Percentiles rank a stretch among this genome's conserved stretches.
Evolutionary conservation across 2,888 invertebrate genomes (phyloP).

Genomic region (Stenoptilia bipunctidactyla): DNA sequence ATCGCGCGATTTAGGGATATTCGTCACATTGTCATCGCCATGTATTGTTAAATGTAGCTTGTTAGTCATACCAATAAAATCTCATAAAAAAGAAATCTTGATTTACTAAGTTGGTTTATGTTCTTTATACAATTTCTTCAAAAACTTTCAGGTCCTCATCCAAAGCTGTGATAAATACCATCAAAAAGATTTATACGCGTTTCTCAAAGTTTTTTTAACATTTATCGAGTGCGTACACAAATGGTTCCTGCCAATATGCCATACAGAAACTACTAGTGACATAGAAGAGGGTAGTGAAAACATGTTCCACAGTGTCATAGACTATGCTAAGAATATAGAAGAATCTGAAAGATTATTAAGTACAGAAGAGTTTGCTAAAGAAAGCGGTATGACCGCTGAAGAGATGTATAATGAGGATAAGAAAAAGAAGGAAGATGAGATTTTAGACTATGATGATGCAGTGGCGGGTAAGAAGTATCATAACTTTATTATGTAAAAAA

Average conservation of each 20-base stretch:
- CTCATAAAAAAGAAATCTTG: too few species aligned
- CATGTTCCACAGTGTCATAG: constrained; percentile 40
- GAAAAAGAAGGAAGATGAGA: constrained; percentile 37
- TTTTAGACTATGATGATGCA: constrained; percentile 41
- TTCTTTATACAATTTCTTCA: too few species aligned
- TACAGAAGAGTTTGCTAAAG: constrained; percentile 37
- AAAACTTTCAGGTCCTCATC: constrained; percentile 57
- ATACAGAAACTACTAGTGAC: constrained; percentile 1
- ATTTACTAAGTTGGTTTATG: too few species aligned
- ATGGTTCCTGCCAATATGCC: constrained; percentile 52
- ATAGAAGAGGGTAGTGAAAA: constrained; percentile 13
- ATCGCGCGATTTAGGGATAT: too few species aligned
- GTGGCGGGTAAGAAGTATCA: constrained; percentile 30
- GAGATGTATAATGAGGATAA: constrained; percentile 67
- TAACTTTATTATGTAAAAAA: constrained; percentile 28
- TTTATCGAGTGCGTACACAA: constrained; percentile 74
- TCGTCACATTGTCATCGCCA: too few species aligned
- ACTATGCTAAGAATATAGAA: constrained; percentile 40
- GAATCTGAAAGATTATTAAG: constrained; percentile 37
- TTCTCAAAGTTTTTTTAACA: constrained; percentile 78
- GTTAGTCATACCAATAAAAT: too few species aligned
- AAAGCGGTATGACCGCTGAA: constrained; percentile 42
- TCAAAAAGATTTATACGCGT: constrained; percentile 70
- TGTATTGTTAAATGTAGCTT: too few species aligned
- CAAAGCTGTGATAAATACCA: constrained; percentile 73